These are phyloP conservation scores for Musca vetustissima DNA, from an alignment of 1,140 invertebrate species.

Conservation along the genomic window DNA sequence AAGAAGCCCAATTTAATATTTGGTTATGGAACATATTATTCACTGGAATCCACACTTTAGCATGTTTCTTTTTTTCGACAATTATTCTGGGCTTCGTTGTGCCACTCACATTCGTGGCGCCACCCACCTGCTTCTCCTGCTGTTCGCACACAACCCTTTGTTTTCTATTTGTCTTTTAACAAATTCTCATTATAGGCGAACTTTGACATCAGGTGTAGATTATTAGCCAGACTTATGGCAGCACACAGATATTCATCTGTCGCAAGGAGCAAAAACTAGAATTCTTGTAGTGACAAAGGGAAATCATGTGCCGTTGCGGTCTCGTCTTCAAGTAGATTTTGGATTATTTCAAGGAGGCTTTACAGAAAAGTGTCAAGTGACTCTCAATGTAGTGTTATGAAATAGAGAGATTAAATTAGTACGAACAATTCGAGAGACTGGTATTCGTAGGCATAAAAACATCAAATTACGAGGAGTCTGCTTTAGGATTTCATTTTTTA, in stretches of 20 bases:
- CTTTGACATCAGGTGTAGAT: constrained; percentile 23
- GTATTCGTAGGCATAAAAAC: no score
- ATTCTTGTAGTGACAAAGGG: background rate
- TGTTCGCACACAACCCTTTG: no score
- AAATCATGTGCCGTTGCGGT: background rate
- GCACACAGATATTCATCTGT: constrained; percentile 10
- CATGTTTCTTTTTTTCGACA: no score
- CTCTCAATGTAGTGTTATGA: no score
- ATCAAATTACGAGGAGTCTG: no score
- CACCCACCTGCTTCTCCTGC: no score
- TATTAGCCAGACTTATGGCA: constrained; percentile 21
- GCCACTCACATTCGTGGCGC: no score
- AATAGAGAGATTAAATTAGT: no score
- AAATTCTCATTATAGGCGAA: constrained; percentile 20
- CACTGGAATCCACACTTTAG: constrained; percentile 6
- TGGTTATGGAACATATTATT: background rate
- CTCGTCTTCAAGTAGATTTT: constrained; percentile 9
- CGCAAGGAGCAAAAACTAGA: no score
- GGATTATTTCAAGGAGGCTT: background rate
- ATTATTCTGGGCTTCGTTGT: no score
- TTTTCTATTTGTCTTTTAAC: background rate
- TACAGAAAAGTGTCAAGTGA: background rate
- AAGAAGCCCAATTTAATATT: constrained; percentile 2
- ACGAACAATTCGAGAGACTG: no score
- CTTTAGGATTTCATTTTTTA: no score